A percentile compares a stretch with the other conserved stretches of the same genome.
Evolutionary conservation across 2,113 vertebrate genomes (phyloP).

Genomic region (Protomyctophum bolini): DNA sequence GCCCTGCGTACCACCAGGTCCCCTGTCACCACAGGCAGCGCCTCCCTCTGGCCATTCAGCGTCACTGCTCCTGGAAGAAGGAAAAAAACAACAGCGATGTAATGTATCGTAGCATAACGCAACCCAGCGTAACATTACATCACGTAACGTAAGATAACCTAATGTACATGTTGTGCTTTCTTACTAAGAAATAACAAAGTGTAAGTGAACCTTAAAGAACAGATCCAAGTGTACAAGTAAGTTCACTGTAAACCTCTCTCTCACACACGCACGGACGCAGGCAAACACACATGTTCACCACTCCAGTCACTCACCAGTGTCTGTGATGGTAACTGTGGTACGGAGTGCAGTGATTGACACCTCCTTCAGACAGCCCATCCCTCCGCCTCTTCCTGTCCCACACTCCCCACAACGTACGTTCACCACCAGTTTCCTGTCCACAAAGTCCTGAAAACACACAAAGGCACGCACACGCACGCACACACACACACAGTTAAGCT

Average conservation of each 20-base stretch:
- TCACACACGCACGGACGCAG: no score
- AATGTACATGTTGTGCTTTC: no score
- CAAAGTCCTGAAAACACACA: constrained; percentile 79
- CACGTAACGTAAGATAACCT: no score
- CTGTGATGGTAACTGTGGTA: constrained; percentile 76
- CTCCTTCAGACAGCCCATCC: constrained; percentile 75
- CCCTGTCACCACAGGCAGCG: constrained; percentile 77
- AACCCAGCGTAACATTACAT: no score
- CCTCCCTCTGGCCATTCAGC: constrained; percentile 76
- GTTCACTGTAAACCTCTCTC: no score
- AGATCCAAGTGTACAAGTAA: no score
- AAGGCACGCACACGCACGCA: neutral
- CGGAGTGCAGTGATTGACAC: constrained; percentile 75
- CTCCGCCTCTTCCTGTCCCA: constrained; percentile 27
- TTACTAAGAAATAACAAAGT: no score
- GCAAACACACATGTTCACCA: no score
- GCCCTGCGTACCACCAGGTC: constrained; percentile 75
- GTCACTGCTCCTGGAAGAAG: constrained; percentile 78
- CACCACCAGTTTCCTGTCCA: constrained; percentile 81
- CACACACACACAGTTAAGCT: neutral
- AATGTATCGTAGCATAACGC: neutral
- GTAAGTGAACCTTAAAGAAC: no score
- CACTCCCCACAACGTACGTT: constrained; percentile 73
- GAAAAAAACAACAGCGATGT: neutral
- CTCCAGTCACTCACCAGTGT: constrained; percentile 76